A percentile compares a stretch with the other conserved stretches of the same genome.
These are phyloP conservation scores for Sycobia sp. DNA, from an alignment of 1,140 invertebrate genomes.

Conservation along the genomic window DNA sequence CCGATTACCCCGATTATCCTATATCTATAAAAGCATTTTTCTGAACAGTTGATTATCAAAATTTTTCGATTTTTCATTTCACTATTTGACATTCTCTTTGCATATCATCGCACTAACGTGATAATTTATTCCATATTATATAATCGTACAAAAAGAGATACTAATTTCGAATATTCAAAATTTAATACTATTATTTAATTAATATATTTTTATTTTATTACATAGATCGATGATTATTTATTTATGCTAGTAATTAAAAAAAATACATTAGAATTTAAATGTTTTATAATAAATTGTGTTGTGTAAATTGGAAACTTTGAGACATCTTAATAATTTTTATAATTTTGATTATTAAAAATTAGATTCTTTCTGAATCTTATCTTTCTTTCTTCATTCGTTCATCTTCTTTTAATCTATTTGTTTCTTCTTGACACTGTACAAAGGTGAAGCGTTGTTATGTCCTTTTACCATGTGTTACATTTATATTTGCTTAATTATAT, in stretches of 20 bases:
- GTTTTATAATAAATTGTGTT: no score
- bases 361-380: conserved; percentile 2
- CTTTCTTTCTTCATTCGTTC: neutral
- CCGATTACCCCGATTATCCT: conserved; percentile 46
- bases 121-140: conserved; percentile 24
- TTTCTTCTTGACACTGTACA: conserved; percentile 7
- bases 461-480: conserved; percentile 21
- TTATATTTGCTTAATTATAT: conserved; percentile 7
- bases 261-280: no score
- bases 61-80: conserved; percentile 40
- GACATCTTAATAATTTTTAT: no score
- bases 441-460: conserved; percentile 23
- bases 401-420: conserved; percentile 1
- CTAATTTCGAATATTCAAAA: no score
- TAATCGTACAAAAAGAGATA: no score
- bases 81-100: conserved; percentile 30
- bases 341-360: conserved; percentile 1
- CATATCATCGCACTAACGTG: conserved; percentile 35
- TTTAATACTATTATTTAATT: no score
- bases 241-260: no score
- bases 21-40: conserved; percentile 42
- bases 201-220: no score
- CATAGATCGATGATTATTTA: no score
- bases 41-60: conserved; percentile 33
- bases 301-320: no score